Percentiles rank a stretch among this genome's conserved stretches.
Evolutionary conservation across 1,140 invertebrate genomes (phyloP).

Genomic region (Drosophila nigrodunni): DNA sequence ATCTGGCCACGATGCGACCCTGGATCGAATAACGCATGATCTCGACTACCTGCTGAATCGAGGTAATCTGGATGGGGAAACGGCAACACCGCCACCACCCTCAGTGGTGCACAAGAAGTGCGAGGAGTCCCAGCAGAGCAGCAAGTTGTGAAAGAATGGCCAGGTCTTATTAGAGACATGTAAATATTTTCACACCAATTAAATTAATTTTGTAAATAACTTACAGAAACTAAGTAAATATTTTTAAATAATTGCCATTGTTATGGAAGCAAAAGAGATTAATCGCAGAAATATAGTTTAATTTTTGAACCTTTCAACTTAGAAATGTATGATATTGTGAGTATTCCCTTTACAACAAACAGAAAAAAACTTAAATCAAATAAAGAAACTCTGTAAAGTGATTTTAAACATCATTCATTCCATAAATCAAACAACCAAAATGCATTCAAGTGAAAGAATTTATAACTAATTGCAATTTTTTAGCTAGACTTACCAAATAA

Average conservation of each 20-base stretch:
- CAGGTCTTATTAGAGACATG: not conserved
- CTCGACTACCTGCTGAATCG: slow-evolving; percentile 90
- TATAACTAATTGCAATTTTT: slow-evolving; percentile 71
- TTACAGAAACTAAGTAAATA: slow-evolving; percentile 1
- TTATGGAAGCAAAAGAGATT: not conserved
- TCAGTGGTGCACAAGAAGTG: slow-evolving; percentile 44
- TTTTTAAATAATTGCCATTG: not conserved
- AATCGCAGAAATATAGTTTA: not conserved
- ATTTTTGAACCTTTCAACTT: not conserved
- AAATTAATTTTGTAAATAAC: slow-evolving; percentile 25
- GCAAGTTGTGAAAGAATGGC: slow-evolving; percentile 13
- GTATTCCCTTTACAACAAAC: not conserved
- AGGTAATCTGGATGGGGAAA: slow-evolving; percentile 42
- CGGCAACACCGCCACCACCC: slow-evolving; percentile 31
- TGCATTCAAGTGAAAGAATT: slow-evolving; percentile 70
- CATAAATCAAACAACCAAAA: slow-evolving; percentile 44
- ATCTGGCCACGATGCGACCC: slow-evolving; percentile 85
- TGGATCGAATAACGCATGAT: slow-evolving; percentile 90
- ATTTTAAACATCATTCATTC: slow-evolving; percentile 48
- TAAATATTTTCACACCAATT: slow-evolving; percentile 13
- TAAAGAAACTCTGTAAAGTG: slow-evolving; percentile 34
- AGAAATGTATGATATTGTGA: slow-evolving; percentile 13
- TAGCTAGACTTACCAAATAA: slow-evolving; percentile 73
- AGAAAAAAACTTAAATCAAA: slow-evolving; percentile 14
- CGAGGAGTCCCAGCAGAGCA: slow-evolving; percentile 50